Percentiles rank a stretch among this genome's conserved stretches.
Conservation (phyloP, 2,888 invertebrate genomes). For the Eupithecia subfuscata region DNA sequence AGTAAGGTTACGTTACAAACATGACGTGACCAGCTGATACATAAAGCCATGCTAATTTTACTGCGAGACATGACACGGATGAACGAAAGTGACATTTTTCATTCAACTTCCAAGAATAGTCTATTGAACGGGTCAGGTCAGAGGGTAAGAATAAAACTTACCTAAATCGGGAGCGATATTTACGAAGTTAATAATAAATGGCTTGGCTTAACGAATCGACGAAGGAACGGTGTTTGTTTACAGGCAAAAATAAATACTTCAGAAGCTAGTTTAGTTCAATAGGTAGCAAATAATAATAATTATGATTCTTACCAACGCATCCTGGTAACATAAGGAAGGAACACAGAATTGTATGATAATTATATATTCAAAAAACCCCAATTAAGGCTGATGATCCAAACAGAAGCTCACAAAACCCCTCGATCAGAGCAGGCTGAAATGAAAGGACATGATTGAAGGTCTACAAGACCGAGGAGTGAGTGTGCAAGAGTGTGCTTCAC, state of each 20-base stretch:
- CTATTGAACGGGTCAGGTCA: background rate
- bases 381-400: no score
- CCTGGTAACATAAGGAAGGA: no score
- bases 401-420: no score
- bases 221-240: background rate
- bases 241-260: background rate
- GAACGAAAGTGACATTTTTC: conserved; percentile 13
- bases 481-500: no score
- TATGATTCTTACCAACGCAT: no score
- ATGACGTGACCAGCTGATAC: background rate
- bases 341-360: no score
- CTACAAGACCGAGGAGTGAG: no score
- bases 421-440: no score
- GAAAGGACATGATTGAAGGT: no score
- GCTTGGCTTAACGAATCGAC: background rate
- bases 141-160: conserved; percentile 1
- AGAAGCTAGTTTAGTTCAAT: background rate
- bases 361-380: no score
- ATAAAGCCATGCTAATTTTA: background rate
- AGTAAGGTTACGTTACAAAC: background rate
- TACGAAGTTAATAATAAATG: background rate
- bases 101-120: conserved; percentile 20
- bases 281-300: no score
- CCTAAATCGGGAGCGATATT: conserved; percentile 2
- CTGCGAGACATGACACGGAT: background rate